phyloP scores from a whole-genome alignment of 2,113 vertebrate species.

The Plecotus auritus region DNA sequence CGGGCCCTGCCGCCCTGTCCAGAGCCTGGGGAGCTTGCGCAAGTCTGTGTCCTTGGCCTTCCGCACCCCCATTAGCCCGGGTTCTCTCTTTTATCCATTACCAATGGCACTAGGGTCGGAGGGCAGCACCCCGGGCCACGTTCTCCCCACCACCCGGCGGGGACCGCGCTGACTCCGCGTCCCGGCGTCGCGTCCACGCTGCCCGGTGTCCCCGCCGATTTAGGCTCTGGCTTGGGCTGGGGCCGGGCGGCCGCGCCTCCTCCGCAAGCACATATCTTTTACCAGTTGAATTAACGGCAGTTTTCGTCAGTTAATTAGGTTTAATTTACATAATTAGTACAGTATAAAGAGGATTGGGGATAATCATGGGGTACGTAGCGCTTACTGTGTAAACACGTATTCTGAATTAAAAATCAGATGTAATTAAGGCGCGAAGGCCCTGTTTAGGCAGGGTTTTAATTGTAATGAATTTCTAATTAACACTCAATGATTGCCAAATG shows the following conservation, averaged over 20 bases:
- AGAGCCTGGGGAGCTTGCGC: not conserved
- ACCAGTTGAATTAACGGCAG: conserved; percentile 87
- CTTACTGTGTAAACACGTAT: conserved; percentile 90
- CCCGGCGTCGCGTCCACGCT: not conserved
- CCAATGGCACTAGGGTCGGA: not conserved
- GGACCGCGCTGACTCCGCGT: not conserved
- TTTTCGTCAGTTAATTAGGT: conserved; percentile 89
- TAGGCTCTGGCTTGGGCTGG: conserved; percentile 14
- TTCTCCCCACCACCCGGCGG: accelerated
- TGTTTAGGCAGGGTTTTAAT: conserved; percentile 85
- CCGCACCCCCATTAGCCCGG: not conserved
- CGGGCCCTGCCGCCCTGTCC: not conserved
- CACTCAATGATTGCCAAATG: conserved; percentile 85
- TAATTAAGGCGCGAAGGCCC: conserved; percentile 87
- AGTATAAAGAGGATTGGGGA: conserved; percentile 90
- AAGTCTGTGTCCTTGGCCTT: not conserved
- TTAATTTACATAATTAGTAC: conserved; percentile 91
- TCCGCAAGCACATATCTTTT: conserved; percentile 77
- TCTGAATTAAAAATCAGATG: conserved; percentile 89
- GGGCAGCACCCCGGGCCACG: not conserved
- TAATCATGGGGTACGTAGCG: conserved; percentile 89
- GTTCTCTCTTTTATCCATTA: not conserved
- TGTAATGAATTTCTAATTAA: conserved; percentile 92
- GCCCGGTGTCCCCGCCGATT: not conserved
- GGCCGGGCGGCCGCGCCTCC: conserved; percentile 56